A percentile compares a stretch with the other conserved stretches of the same genome.
Evolutionary conservation across 2,888 invertebrate species (phyloP).

Genomic region (Seladonia tumulorum): DNA sequence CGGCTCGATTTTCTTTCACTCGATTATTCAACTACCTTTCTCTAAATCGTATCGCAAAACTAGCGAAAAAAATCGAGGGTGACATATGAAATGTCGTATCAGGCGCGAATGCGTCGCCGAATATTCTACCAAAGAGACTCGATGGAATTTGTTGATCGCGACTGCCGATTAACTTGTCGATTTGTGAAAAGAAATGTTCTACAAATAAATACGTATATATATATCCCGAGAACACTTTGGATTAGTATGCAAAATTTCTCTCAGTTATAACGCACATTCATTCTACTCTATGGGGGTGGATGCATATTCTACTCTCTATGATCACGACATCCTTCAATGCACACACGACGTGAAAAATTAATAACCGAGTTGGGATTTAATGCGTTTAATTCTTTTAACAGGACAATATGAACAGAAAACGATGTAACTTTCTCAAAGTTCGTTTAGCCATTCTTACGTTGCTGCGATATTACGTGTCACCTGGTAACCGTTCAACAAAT

Average conservation of each 20-base stretch:
- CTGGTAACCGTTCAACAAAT: slow-evolving; percentile 7
- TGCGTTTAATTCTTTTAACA: slow-evolving; percentile 18
- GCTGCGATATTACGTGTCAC: neutral
- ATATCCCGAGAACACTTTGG: slow-evolving; percentile 16
- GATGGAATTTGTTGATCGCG: neutral
- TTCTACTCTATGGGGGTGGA: slow-evolving; percentile 59
- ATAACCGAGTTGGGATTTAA: slow-evolving; percentile 27
- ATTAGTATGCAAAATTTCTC: slow-evolving; percentile 67
- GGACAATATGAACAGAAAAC: neutral
- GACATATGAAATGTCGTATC: neutral
- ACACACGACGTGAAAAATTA: slow-evolving; percentile 47
- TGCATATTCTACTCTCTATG: slow-evolving; percentile 54
- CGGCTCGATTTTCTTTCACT: slow-evolving; percentile 5
- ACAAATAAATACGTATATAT: too few species aligned
- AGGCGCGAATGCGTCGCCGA: neutral
- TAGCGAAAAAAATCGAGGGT: neutral
- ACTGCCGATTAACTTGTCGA: neutral
- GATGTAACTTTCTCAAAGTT: neutral
- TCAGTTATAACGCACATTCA: slow-evolving; percentile 56
- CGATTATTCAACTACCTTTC: neutral
- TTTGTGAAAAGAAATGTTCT: neutral
- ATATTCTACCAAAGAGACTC: neutral
- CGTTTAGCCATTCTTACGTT: slow-evolving; percentile 2
- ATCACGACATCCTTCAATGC: slow-evolving; percentile 34
- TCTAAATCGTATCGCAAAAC: neutral